Evolutionary conservation across 2,888 invertebrate species (phyloP), one percentile per base, ranked within the genome.

Genomic region (Sialis fuliginosa): DNA sequence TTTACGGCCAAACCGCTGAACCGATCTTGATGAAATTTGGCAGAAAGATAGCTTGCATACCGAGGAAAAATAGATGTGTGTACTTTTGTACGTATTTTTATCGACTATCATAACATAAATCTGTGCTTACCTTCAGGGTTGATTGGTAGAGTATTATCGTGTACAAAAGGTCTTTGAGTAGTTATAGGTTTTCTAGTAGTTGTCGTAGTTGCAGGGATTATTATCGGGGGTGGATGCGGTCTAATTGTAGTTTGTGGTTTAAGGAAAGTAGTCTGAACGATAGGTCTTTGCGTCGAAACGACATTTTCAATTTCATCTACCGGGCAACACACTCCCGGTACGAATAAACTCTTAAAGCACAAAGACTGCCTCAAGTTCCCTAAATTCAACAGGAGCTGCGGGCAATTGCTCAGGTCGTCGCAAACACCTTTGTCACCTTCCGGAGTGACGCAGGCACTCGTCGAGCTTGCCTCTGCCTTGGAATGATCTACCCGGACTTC

Each of bases 291-390:
- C 33, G 48, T 44, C 45, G 48, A 22, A 13, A 30, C 5, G 63
- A 45, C 58, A n/a, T 64, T 59, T 4, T 67, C 58, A 1, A 60
- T 67, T 55, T 68, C 69, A 55, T 69, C 65, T 6, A 63, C 54
- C 0, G 91, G 91, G 62, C 92, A 92, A 59, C 92, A 92, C 2
- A 92, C 91, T 1, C 92, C 92, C 1, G 92, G 92, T 2, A 88
- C 85, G 57, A 91, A 90, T 2, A 91, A 70, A 51, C 85, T 87
- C 66, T 91, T 90, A 59, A 92, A 92, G 58, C 92, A 92, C 7
- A 92, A 69, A 0, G 90, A 90, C 58, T 89, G 87, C 33, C 91
- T 68, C 12, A 92, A 68, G 60, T 81, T 83, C 9, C 81, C 77
- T 45, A 91, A 68, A 62, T 91, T 86, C 22, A 92, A 64, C 1